A percentile compares a stretch with the other conserved stretches of the same genome.
Evolutionary conservation across 2,113 vertebrate genomes (phyloP).

Genomic region (Melospiza melodia): DNA sequence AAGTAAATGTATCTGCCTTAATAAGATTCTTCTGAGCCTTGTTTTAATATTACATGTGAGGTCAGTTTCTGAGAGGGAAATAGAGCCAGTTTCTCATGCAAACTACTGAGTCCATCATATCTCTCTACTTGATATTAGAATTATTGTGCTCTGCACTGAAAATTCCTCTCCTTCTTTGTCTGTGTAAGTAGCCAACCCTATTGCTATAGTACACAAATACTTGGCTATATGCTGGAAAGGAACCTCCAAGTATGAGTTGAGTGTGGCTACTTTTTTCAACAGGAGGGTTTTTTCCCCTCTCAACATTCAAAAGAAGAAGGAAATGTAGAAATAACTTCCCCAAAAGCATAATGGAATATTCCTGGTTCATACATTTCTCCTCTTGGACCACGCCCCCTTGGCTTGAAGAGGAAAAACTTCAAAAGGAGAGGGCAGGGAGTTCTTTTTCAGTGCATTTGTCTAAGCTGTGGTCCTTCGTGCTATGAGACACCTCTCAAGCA

Average conservation of each 20-base stretch:
- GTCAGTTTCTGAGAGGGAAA: background rate
- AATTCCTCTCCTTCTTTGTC: background rate
- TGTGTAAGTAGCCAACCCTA: background rate
- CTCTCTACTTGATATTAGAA: background rate
- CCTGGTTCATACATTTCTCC: background rate
- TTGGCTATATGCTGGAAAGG: background rate
- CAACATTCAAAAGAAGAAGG: background rate
- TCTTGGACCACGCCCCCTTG: background rate
- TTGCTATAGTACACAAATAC: background rate
- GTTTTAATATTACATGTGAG: background rate
- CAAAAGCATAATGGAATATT: background rate
- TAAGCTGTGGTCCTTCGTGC: slow-evolving; percentile 21
- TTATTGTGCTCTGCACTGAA: background rate
- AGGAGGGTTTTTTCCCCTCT: background rate
- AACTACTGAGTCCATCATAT: background rate
- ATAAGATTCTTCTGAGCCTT: background rate
- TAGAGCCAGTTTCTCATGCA: background rate
- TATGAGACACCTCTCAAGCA: background rate
- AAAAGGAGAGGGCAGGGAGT: slow-evolving; percentile 28
- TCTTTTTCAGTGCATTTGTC: background rate
- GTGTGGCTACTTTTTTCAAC: background rate
- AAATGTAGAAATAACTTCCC: background rate
- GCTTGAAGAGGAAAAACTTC: background rate
- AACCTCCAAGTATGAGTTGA: background rate
- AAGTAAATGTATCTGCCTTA: background rate